These are phyloP conservation scores for Drosophila percnosoma DNA, from an alignment of 2,888 invertebrate species.

Conservation along the genomic window DNA sequence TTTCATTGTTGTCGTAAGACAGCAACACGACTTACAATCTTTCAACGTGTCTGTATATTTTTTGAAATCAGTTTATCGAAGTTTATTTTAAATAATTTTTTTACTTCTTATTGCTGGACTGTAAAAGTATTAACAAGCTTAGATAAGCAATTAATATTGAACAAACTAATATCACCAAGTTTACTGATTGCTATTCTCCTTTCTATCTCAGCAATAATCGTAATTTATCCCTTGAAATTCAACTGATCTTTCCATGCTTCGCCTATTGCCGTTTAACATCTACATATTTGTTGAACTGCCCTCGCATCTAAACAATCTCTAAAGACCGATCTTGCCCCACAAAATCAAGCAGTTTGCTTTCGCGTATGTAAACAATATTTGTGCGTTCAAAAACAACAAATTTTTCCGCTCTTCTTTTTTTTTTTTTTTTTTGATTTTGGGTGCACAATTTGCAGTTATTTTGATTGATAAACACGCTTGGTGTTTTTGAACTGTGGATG, in stretches of 20 bases:
- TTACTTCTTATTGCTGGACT: neutral
- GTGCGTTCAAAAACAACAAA: conserved; percentile 3
- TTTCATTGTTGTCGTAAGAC: neutral
- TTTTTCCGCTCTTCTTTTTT: neutral
- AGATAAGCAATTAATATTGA: neutral
- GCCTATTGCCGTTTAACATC: neutral
- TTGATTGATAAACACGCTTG: conserved; percentile 37
- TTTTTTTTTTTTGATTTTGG: conserved; percentile 14
- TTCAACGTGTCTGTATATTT: neutral
- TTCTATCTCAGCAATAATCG: neutral
- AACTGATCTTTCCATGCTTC: neutral
- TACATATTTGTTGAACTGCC: conserved; percentile 17
- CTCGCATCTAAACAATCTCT: conserved; percentile 43
- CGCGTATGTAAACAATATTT: conserved; percentile 44
- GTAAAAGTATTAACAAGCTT: neutral
- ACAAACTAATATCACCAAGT: too few relatives aligned
- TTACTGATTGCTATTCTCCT: neutral
- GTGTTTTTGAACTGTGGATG: conserved; percentile 19
- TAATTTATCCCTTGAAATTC: neutral
- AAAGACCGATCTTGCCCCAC: conserved; percentile 37
- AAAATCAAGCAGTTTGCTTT: conserved; percentile 32
- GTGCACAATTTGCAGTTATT: conserved; percentile 49
- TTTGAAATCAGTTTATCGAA: neutral
- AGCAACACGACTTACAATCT: too few relatives aligned
- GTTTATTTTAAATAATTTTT: neutral